phyloP scores from a whole-genome alignment of 2,113 vertebrate genomes.

The Clarias macrocephalus region DNA sequence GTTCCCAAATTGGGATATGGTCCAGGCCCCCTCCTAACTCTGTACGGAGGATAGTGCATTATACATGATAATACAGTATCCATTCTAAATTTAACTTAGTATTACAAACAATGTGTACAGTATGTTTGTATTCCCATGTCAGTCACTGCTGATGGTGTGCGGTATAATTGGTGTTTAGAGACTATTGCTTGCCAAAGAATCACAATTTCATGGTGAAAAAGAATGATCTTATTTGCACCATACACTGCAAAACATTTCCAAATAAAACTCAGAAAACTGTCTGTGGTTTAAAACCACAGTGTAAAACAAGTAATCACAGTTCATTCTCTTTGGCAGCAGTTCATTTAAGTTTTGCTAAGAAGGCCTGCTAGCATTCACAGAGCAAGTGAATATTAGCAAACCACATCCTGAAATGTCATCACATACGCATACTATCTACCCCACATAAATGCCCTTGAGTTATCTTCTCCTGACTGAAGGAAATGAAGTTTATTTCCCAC shows the following conservation, averaged over 20 bases:
- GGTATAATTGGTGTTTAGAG: not conserved
- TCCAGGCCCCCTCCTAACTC: too few species aligned
- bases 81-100: not conserved
- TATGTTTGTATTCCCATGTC: not conserved
- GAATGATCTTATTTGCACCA: not conserved
- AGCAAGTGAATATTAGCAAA: not conserved
- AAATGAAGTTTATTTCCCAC: not conserved
- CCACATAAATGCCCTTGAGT: not conserved
- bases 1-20: too few species aligned
- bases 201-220: not conserved
- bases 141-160: not conserved
- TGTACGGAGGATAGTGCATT: too few species aligned
- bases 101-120: not conserved
- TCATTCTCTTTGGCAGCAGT: not conserved
- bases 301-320: not conserved
- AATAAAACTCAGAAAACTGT: not conserved
- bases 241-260: not conserved
- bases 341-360: not conserved
- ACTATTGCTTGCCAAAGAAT: not conserved
- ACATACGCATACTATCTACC: not conserved
- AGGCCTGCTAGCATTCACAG: not conserved
- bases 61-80: too few species aligned
- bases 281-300: not conserved
- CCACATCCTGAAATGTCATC: constrained; percentile 2
- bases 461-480: not conserved